A percentile compares a stretch with the other conserved stretches of the same genome.
Conservation (phyloP, 2,888 invertebrate genomes). For the Lymantria monacha region DNA sequence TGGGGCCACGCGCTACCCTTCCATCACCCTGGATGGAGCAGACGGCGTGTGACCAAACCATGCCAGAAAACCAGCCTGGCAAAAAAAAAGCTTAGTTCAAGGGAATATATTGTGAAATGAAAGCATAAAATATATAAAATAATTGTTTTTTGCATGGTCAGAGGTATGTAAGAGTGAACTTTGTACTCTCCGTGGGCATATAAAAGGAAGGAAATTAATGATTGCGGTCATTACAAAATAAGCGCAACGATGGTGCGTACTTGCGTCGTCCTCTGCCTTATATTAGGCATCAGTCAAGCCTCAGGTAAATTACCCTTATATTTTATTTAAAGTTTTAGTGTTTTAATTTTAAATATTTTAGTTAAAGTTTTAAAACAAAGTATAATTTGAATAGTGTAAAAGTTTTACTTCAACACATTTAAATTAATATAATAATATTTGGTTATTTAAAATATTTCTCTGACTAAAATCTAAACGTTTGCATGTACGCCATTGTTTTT, state of each 20-base stretch:
- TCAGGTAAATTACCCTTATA: constrained; percentile 42
- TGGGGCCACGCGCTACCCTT: no score
- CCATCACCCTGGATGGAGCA: no score
- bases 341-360: neutral
- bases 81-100: constrained; percentile 22
- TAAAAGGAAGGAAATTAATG: constrained; percentile 60
- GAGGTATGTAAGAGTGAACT: constrained; percentile 48
- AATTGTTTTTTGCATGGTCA: constrained; percentile 54
- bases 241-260: constrained; percentile 55
- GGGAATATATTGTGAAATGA: constrained; percentile 18
- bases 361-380: no score
- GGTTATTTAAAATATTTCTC: no score
- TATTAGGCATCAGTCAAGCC: constrained; percentile 37
- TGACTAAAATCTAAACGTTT: no score
- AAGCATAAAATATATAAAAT: constrained; percentile 33
- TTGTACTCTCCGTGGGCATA: constrained; percentile 55
- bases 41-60: no score
- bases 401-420: no score
- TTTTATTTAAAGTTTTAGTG: constrained; percentile 3
- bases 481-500: no score
- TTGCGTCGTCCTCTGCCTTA: constrained; percentile 44
- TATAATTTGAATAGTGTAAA: no score
- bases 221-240: constrained; percentile 46
- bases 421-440: no score
- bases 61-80: no score